Evolutionary conservation across 2,797 vertebrate species (phyloP).

Genomic region (Leptodactylus fallax): DNA sequence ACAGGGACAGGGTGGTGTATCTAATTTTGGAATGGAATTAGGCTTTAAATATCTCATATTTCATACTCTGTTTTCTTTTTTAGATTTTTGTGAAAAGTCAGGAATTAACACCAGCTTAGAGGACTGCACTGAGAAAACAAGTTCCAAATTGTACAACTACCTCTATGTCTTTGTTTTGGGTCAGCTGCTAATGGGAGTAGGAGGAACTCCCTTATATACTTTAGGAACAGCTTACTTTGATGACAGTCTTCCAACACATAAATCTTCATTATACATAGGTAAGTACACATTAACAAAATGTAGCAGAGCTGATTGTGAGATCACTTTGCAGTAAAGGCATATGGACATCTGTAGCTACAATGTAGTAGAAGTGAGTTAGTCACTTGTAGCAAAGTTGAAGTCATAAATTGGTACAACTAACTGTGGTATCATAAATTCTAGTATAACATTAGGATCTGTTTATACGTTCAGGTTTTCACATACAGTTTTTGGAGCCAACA

Average conservation of each 20-base stretch:
- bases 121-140: slow-evolving; percentile 62
- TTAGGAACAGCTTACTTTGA: slow-evolving; percentile 81
- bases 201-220: slow-evolving; percentile 81
- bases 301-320: neutral
- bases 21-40: neutral
- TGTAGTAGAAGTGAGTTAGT: neutral
- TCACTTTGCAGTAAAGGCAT: neutral
- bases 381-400: neutral
- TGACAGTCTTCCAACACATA: slow-evolving; percentile 78
- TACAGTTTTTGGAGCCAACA: no score
- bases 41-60: neutral
- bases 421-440: no score
- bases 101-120: slow-evolving; percentile 59
- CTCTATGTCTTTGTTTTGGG: slow-evolving; percentile 79
- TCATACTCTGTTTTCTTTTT: slow-evolving; percentile 45
- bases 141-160: slow-evolving; percentile 72
- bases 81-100: slow-evolving; percentile 72
- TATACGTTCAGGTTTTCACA: no score
- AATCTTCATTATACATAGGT: slow-evolving; percentile 83
- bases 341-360: neutral
- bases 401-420: neutral
- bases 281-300: slow-evolving; percentile 10
- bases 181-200: slow-evolving; percentile 78
- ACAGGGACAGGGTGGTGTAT: neutral
- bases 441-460: no score